Conservation (phyloP, 2,113 vertebrate genomes). For the Morphnarchus princeps region DNA sequence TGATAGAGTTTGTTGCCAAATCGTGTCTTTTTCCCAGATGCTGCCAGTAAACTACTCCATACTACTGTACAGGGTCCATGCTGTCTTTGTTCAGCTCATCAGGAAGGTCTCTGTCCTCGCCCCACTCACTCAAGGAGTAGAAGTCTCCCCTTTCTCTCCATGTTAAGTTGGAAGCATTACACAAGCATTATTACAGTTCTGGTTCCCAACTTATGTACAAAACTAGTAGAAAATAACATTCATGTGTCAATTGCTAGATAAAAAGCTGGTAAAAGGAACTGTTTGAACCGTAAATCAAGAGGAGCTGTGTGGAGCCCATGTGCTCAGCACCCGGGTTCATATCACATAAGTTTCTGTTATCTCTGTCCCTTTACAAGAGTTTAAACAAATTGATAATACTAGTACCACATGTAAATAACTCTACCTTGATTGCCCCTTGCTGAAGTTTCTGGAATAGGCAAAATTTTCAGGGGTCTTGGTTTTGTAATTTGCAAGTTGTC, state of each 20-base stretch:
- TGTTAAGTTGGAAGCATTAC: background rate
- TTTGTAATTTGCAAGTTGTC: background rate
- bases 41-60: background rate
- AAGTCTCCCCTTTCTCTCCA: background rate
- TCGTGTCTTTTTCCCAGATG: background rate
- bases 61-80: rapidly evolving
- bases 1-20: background rate
- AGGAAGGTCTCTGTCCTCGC: background rate
- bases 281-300: background rate
- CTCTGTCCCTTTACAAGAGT: background rate
- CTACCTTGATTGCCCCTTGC: background rate
- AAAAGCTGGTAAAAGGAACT: background rate
- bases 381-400: background rate
- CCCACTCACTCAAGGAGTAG: background rate
- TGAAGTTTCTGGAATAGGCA: background rate
- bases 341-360: background rate
- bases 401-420: background rate
- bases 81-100: background rate
- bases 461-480: background rate
- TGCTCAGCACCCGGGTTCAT: rapidly evolving
- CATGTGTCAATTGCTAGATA: background rate
- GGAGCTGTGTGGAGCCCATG: background rate
- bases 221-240: background rate
- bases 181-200: background rate
- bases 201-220: background rate